These are phyloP conservation scores for Nomada lathburiana DNA, from an alignment of 2,888 invertebrate genomes.

Conservation along the genomic window DNA sequence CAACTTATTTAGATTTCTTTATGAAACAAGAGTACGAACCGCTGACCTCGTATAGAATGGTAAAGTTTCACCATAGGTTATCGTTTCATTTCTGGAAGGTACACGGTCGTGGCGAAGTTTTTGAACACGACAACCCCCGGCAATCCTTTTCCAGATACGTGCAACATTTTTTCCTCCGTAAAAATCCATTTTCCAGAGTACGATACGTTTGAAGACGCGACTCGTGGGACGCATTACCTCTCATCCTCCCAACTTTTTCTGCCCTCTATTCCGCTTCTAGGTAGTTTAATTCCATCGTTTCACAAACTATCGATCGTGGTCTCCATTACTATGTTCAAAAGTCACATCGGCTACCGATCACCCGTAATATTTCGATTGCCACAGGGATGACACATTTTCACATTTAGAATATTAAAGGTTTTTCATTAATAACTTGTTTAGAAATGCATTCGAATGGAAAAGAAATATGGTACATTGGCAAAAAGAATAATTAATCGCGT, in stretches of 20 bases:
- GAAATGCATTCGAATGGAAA: too few species aligned
- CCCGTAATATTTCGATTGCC: constrained; percentile 16
- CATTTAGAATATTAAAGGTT: background rate
- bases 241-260: background rate
- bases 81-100: constrained; percentile 34
- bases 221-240: constrained; percentile 40
- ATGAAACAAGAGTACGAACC: background rate
- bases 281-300: constrained; percentile 56
- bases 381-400: too few species aligned
- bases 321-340: constrained; percentile 50
- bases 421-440: constrained; percentile 15
- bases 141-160: constrained; percentile 38
- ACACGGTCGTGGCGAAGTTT: background rate
- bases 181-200: constrained; percentile 49
- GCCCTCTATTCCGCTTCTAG: constrained; percentile 25
- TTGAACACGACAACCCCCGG: constrained; percentile 12
- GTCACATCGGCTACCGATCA: constrained; percentile 20
- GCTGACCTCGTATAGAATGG: background rate
- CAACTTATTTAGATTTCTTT: background rate
- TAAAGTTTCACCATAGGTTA: constrained; percentile 32
- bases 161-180: constrained; percentile 39
- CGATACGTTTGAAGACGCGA: constrained; percentile 39
- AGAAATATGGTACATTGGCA: too few species aligned
- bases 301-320: constrained; percentile 53
- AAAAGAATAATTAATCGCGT: too few species aligned